Conservation (phyloP, 2,797 vertebrate genomes). For the Phrynocephalus forsythii region DNA sequence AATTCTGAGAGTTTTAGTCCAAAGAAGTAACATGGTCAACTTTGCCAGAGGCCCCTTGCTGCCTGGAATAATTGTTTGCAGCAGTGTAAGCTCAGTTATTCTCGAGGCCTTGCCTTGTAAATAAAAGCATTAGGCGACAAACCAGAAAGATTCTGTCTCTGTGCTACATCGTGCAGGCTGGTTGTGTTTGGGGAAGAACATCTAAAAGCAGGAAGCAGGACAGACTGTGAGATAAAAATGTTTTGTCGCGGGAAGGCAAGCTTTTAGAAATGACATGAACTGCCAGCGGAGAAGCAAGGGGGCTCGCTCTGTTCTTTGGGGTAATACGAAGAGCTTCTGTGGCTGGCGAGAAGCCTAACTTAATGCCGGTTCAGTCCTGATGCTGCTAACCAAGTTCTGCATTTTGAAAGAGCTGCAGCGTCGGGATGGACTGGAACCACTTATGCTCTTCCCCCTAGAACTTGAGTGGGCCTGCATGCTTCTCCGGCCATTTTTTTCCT, state of each 20-base stretch:
- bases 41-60: neutral
- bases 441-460: too few species aligned
- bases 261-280: too few species aligned
- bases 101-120: neutral
- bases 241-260: too few species aligned
- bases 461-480: neutral
- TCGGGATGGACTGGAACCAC: too few species aligned
- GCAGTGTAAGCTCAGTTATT: too few species aligned
- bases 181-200: neutral
- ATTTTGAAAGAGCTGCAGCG: neutral
- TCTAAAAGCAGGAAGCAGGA: neutral
- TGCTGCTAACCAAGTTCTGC: fast-evolving
- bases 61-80: neutral
- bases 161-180: too few species aligned
- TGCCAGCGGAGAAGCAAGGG: neutral
- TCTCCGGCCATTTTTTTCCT: neutral
- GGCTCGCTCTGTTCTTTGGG: neutral
- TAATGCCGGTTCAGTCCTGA: fast-evolving
- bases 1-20: too few species aligned
- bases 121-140: neutral
- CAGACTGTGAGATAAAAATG: neutral
- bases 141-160: neutral
- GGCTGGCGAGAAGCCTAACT: neutral
- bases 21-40: too few species aligned
- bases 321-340: neutral